A percentile compares a stretch with the other conserved stretches of the same genome.
Evolutionary conservation across 2,797 vertebrate species (phyloP).

Genomic region (Phalloptychus januarius): DNA sequence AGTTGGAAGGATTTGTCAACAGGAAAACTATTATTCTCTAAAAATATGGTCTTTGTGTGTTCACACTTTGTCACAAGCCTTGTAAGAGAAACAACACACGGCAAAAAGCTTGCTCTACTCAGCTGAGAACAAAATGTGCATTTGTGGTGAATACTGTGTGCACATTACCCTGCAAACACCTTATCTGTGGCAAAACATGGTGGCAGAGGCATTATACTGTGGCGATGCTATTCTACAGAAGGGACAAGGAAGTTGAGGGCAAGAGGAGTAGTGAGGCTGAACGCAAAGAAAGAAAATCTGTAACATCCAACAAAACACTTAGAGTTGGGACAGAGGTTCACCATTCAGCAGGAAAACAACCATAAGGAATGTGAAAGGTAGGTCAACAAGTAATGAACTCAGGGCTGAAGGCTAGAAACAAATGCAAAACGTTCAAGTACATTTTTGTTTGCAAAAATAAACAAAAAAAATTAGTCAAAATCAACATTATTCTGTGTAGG

Average conservation of each 20-base stretch:
- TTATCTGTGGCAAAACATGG: not conserved
- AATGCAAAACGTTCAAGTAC: not conserved
- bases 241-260: not conserved
- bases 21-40: slow-evolving; percentile 1
- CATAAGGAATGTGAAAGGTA: not conserved
- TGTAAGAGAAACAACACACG: not conserved
- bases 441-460: not conserved
- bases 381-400: not conserved
- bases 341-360: not conserved
- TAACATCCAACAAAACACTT: not conserved
- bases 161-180: not conserved
- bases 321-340: not conserved
- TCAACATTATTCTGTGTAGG: not conserved
- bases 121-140: not conserved
- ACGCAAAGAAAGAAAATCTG: not conserved
- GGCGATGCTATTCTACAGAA: not conserved
- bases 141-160: not conserved
- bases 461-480: not conserved
- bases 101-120: not conserved
- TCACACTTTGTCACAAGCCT: not conserved
- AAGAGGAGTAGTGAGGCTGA: not conserved
- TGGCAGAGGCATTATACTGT: not conserved
- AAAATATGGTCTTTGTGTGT: not conserved
- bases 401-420: not conserved
- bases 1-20: not conserved